Base-by-base conservation (phyloP, 2,113 vertebrate species). In the Sminthopsis crassicaudata region DNA sequence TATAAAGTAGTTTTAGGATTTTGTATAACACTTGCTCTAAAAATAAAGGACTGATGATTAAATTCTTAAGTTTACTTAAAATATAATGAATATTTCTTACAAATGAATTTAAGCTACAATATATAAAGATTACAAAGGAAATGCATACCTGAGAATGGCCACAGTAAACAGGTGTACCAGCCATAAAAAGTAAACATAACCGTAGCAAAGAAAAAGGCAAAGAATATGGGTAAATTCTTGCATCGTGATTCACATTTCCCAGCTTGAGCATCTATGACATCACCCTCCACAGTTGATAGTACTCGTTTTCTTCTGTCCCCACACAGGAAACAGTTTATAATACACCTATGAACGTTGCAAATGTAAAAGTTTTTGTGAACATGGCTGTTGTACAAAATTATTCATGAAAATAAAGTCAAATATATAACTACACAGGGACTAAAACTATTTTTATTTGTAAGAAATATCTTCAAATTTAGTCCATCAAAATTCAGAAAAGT, bases 321-420 rank as follows among this genome's bases (percentile, higher is more conserved):
- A 99, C 55, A 94, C 99, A 99, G 91, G 98, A 98, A 98, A 95
- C 99, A 99, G 94, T 98, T 98, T 98, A 93, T 97, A 89, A 95
- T 97, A 99, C 0, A 16, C 51, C 98, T 99, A 92, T 22, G 67
- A 97, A 95, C 53, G 97, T 94, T 94, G 89, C 84, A 93, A 5
- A 96, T 0, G 93, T 24, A 53, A 97, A 57, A 46, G 27, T 36
- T 94, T 88, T 91, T 60, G 96, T 89, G 95, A 97, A 94, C 46
- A 95, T 4, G 92, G 19, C 53, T 46, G 95, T 23, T 24, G 90
- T 42, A 48, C 25, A 93, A 93, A 95, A 90, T 2, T 0, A 67
- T 36, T 51, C 53, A 60, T 46, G 91, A 93, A 24, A 91, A 42
- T 84, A 93, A 93, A 94, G 91, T 53, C 60, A 91, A 96, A 92